Evolutionary conservation across 2,888 invertebrate genomes (phyloP).

Genomic region (Rhyacophila evoluta): DNA sequence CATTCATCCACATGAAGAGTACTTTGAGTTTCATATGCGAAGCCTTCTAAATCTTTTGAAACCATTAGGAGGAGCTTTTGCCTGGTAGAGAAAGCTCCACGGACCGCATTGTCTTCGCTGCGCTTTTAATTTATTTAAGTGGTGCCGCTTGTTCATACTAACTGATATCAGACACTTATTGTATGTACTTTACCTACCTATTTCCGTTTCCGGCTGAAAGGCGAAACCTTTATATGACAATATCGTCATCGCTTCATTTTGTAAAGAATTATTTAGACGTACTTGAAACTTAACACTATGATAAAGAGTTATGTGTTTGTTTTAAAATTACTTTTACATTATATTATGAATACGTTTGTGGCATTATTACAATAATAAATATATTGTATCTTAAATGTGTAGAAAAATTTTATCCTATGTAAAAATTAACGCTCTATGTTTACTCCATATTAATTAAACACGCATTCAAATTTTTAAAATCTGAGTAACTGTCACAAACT

Average conservation of each 20-base stretch:
- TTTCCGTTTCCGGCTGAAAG: slow-evolving; percentile 4
- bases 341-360: too few relatives aligned
- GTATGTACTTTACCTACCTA: slow-evolving; percentile 17
- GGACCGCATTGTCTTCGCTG: slow-evolving; percentile 29
- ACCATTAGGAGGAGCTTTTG: slow-evolving; percentile 37
- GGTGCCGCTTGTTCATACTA: slow-evolving; percentile 41
- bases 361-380: too few relatives aligned
- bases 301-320: too few relatives aligned
- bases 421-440: too few relatives aligned
- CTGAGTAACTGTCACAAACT: too few relatives aligned
- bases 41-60: slow-evolving; percentile 54
- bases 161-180: slow-evolving; percentile 49
- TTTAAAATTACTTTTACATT: too few relatives aligned
- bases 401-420: too few relatives aligned
- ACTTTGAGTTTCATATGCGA: slow-evolving; percentile 26
- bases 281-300: too few relatives aligned
- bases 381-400: too few relatives aligned
- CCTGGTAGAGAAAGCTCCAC: slow-evolving; percentile 26
- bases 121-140: slow-evolving; percentile 54
- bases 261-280: too few relatives aligned
- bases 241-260: background rate
- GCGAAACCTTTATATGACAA: background rate
- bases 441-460: too few relatives aligned
- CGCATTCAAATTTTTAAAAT: too few relatives aligned
- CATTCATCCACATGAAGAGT: background rate